phyloP scores from a whole-genome alignment of 2,797 vertebrate species.

The Sebastes kiyomatsui region DNA sequence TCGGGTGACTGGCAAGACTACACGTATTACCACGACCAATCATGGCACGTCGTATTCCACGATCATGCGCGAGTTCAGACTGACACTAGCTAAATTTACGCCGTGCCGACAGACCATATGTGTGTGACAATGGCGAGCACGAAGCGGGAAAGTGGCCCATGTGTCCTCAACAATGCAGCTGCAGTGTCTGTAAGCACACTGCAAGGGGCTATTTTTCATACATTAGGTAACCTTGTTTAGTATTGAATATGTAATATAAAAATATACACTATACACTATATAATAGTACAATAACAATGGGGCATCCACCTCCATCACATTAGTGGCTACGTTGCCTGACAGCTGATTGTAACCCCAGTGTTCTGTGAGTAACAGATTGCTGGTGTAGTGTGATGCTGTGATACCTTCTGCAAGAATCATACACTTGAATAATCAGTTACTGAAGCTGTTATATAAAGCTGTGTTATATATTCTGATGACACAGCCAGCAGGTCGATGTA shows the following conservation, averaged over 20 bases:
- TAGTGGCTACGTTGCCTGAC: background rate
- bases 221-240: background rate
- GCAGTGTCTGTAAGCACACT: background rate
- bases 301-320: background rate
- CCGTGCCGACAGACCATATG: fast-evolving
- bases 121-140: too few relatives aligned
- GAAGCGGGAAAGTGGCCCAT: too few relatives aligned
- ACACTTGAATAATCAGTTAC: background rate
- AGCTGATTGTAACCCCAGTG: background rate
- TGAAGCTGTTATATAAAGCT: background rate
- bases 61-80: too few relatives aligned
- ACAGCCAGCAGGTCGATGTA: background rate
- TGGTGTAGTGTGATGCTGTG: background rate
- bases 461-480: background rate
- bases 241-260: background rate
- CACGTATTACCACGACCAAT: too few relatives aligned
- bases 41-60: too few relatives aligned
- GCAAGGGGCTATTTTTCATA: background rate
- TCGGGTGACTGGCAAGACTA: too few relatives aligned
- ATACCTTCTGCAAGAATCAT: background rate
- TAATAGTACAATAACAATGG: background rate
- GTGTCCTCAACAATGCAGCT: too few relatives aligned
- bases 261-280: background rate
- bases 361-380: background rate
- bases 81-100: fast-evolving